These are phyloP conservation scores for Calliopum simillimum DNA, from an alignment of 2,888 invertebrate genomes.

Conservation along the genomic window DNA sequence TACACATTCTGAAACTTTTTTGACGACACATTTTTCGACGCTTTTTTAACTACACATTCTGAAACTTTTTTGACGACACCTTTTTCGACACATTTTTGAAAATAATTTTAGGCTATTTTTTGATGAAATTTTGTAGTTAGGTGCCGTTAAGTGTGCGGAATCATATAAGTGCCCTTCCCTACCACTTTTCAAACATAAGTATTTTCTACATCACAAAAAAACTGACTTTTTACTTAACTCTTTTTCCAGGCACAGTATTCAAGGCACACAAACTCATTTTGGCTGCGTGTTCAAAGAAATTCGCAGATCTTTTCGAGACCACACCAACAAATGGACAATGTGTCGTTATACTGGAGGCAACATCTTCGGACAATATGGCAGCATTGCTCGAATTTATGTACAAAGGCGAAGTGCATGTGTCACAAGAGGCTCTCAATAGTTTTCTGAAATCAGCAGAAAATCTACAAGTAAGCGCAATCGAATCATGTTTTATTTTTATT, in stretches of 20 bases:
- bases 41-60: too few relatives aligned
- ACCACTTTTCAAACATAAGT: too few relatives aligned
- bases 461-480: slow-evolving; percentile 75
- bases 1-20: too few relatives aligned
- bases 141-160: too few relatives aligned
- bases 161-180: too few relatives aligned
- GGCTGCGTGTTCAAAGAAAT: slow-evolving; percentile 93
- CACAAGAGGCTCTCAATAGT: slow-evolving; percentile 90
- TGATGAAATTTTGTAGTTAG: too few relatives aligned
- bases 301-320: slow-evolving; percentile 90
- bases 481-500: not conserved
- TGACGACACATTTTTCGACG: too few relatives aligned
- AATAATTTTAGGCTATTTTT: too few relatives aligned
- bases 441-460: slow-evolving; percentile 92
- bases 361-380: slow-evolving; percentile 90
- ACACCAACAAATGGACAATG: slow-evolving; percentile 77
- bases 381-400: slow-evolving; percentile 94
- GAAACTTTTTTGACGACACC: too few relatives aligned
- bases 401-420: slow-evolving; percentile 93
- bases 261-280: slow-evolving; percentile 91
- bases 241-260: slow-evolving; percentile 82
- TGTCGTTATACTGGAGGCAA: slow-evolving; percentile 90
- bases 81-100: too few relatives aligned
- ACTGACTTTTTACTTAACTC: too few relatives aligned
- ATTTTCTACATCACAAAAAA: too few relatives aligned